Conservation (phyloP, 2,888 invertebrate genomes). For the Caenorhabditis panamensis region DNA sequence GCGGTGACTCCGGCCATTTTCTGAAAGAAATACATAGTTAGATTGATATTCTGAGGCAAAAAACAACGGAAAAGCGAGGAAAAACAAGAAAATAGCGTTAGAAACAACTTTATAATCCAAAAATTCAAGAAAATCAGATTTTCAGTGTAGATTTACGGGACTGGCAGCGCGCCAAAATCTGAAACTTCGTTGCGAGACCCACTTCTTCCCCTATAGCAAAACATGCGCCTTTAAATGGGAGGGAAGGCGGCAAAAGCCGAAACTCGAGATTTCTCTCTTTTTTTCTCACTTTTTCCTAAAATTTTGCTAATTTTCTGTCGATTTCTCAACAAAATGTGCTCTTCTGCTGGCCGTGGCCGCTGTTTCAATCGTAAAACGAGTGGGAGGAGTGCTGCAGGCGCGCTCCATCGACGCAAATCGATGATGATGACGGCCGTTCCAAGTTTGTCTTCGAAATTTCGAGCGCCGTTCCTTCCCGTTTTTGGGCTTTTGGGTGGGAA, state of each 20-base stretch:
- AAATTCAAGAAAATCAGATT: conserved; percentile 15
- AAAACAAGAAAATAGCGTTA: conserved; percentile 9
- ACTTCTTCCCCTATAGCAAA: conserved; percentile 12
- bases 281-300: neutral
- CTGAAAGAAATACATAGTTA: no score
- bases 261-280: conserved; percentile 4
- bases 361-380: neutral
- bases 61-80: neutral
- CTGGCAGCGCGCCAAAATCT: conserved; percentile 23
- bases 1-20: conserved; percentile 58
- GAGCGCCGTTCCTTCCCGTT: neutral
- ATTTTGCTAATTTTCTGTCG: conserved; percentile 14
- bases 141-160: conserved; percentile 46
- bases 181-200: conserved; percentile 43
- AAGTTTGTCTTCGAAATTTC: neutral
- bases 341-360: conserved; percentile 12
- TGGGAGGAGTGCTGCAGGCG: conserved; percentile 3
- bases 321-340: no score
- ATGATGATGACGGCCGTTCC: conserved; percentile 39
- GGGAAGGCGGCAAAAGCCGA: neutral
- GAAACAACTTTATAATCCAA: neutral
- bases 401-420: conserved; percentile 33
- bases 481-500: neutral
- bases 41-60: no score
- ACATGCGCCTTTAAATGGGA: conserved; percentile 46